A percentile compares a stretch with the other conserved stretches of the same genome.
These are phyloP conservation scores for Drosophila sechellia DNA, from an alignment of 1,140 invertebrate species.

Conservation along the genomic window DNA sequence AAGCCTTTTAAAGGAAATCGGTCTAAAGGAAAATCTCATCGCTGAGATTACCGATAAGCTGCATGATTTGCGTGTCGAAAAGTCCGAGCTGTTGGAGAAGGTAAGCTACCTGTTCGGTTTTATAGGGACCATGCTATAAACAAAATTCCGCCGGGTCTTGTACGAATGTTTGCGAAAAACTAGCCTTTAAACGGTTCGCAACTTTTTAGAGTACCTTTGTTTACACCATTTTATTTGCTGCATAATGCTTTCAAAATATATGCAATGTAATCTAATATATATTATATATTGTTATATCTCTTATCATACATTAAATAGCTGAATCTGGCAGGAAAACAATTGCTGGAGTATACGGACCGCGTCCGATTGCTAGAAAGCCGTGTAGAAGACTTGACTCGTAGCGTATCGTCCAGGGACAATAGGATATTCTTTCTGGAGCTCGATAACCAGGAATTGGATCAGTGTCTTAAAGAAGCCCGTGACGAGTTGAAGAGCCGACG, in stretches of 20 bases:
- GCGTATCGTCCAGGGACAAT: conserved; percentile 17
- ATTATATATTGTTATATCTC: no score
- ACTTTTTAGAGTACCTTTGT: neutral
- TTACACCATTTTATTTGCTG: no score
- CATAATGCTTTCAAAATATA: no score
- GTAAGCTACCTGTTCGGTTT: conserved; percentile 28
- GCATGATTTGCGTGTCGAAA: conserved; percentile 32
- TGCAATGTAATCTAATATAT: neutral
- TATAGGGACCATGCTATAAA: no score
- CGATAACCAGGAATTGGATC: conserved; percentile 65
- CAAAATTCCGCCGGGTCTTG: no score
- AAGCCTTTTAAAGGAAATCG: conserved; percentile 52
- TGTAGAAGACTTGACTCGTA: conserved; percentile 10
- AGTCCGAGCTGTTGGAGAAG: conserved; percentile 15
- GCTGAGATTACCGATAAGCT: conserved; percentile 44
- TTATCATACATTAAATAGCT: conserved; percentile 28
- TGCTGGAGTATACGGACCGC: conserved; percentile 46
- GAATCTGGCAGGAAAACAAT: conserved; percentile 28
- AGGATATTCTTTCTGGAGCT: conserved; percentile 40
- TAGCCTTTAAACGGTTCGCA: neutral
- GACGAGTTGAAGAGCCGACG: conserved; percentile 49
- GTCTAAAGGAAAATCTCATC: conserved; percentile 39
- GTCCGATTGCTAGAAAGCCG: conserved; percentile 52
- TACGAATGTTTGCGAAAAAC: neutral
- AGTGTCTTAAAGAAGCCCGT: conserved; percentile 66